These are phyloP conservation scores for Otis tarda DNA, from an alignment of 2,113 vertebrate genomes.

Conservation along the genomic window DNA sequence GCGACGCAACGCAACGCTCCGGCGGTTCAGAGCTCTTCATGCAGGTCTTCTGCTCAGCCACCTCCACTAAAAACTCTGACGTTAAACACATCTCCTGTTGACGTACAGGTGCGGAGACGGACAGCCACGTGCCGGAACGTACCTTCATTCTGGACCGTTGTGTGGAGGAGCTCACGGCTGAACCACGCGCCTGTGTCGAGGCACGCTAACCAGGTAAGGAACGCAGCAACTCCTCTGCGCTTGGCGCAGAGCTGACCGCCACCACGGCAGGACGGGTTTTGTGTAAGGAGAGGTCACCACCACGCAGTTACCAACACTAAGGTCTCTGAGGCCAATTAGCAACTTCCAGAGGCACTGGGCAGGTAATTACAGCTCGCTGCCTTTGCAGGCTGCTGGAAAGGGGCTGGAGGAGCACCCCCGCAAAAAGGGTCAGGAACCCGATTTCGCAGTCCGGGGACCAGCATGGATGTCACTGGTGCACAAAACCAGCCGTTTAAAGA, in stretches of 20 bases:
- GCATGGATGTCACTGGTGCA: conserved; percentile 16
- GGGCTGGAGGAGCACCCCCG: not conserved
- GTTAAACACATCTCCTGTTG: not conserved
- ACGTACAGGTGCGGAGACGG: not conserved
- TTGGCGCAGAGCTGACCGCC: not conserved
- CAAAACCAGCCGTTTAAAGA: not conserved
- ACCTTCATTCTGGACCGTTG: not conserved
- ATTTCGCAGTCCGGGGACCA: not conserved
- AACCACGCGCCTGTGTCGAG: not conserved
- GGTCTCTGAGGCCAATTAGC: not conserved
- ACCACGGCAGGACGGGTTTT: rapidly evolving
- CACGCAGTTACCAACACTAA: not conserved
- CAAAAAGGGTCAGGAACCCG: not conserved
- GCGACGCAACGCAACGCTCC: rapidly evolving
- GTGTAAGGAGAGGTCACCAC: not conserved
- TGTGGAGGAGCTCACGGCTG: not conserved
- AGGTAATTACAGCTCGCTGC: not conserved
- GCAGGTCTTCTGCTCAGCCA: not conserved
- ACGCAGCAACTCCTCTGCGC: not conserved
- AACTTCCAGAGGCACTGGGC: not conserved
- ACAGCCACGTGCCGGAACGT: not conserved
- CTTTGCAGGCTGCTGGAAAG: not conserved
- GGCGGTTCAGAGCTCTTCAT: not conserved
- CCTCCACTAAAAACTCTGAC: too few species aligned
- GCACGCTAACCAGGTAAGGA: too few species aligned